phyloP scores from a whole-genome alignment of 2,113 vertebrate species.

The Heteronetta atricapilla region DNA sequence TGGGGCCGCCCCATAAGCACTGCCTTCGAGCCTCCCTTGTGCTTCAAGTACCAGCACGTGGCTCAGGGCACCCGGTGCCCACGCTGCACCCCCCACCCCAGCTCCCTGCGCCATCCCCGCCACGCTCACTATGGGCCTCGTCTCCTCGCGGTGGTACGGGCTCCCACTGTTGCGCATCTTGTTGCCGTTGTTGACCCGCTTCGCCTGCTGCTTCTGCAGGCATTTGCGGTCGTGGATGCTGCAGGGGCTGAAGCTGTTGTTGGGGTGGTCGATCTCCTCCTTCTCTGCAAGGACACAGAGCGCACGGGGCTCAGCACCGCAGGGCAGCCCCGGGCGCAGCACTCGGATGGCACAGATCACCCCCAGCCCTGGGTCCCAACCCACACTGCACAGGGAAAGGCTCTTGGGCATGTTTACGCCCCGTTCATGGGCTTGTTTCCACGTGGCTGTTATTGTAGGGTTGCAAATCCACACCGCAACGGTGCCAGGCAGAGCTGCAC shows the following conservation, averaged over 20 bases:
- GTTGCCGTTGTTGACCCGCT: conserved; percentile 76
- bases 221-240: conserved; percentile 89
- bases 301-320: not conserved
- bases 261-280: conserved; percentile 87
- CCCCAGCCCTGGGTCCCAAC: not conserved
- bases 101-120: not conserved
- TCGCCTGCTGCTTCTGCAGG: conserved; percentile 87
- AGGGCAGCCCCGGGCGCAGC: accelerated
- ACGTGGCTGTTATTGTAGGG: not conserved
- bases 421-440: not conserved
- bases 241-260: conserved; percentile 91
- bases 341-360: accelerated
- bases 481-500: not conserved
- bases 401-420: not conserved
- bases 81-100: not conserved
- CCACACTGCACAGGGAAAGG: not conserved
- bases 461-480: accelerated
- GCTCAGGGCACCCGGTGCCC: not conserved
- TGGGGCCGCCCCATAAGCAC: not conserved
- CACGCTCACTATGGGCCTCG: conserved; percentile 78
- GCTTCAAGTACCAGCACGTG: too few species aligned
- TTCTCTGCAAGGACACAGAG: conserved; percentile 73
- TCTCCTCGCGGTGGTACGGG: conserved; percentile 77
- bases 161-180: conserved; percentile 83
- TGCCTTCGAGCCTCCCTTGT: too few species aligned